Conservation (phyloP, 2,113 vertebrate species). For the Alethe castanea region DNA sequence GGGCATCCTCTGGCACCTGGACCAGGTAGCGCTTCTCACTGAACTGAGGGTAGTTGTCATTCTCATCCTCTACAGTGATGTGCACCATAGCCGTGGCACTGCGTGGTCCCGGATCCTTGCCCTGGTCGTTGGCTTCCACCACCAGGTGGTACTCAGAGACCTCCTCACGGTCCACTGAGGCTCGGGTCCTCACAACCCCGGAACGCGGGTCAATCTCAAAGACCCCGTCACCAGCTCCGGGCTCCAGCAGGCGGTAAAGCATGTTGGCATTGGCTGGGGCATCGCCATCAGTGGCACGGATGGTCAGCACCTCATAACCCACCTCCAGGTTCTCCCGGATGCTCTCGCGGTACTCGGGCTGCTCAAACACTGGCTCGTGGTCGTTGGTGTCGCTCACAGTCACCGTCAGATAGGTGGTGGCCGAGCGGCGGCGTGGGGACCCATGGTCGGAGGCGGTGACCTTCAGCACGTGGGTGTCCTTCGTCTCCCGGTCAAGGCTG, state of each 20-base stretch:
- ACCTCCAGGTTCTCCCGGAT: constrained; percentile 93
- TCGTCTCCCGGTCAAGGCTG: constrained; percentile 88
- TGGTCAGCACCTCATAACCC: constrained; percentile 92
- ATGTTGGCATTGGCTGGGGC: constrained; percentile 93
- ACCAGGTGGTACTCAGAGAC: constrained; percentile 83
- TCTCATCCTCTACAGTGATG: constrained; percentile 92
- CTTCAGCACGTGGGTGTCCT: constrained; percentile 93
- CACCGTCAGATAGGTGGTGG: constrained; percentile 85
- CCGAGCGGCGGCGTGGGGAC: constrained; percentile 77
- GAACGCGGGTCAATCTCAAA: constrained; percentile 91
- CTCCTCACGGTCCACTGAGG: constrained; percentile 85
- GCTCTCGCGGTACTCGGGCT: constrained; percentile 84
- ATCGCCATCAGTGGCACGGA: constrained; percentile 90
- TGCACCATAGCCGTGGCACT: constrained; percentile 88
- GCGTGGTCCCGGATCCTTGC: constrained; percentile 87
- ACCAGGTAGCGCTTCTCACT: constrained; percentile 89
- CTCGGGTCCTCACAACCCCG: constrained; percentile 87
- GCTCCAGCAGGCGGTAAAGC: constrained; percentile 90
- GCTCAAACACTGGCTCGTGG: constrained; percentile 89
- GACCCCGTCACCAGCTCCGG: constrained; percentile 68
- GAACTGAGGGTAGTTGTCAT: constrained; percentile 97
- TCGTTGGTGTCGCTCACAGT: constrained; percentile 95
- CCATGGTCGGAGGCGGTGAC: constrained; percentile 85
- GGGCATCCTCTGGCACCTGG: constrained; percentile 86
- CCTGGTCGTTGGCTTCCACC: constrained; percentile 94